Percentiles rank a stretch among this genome's conserved stretches.
Conservation (phyloP, 2,113 vertebrate species). For the Colinus virginianus region DNA sequence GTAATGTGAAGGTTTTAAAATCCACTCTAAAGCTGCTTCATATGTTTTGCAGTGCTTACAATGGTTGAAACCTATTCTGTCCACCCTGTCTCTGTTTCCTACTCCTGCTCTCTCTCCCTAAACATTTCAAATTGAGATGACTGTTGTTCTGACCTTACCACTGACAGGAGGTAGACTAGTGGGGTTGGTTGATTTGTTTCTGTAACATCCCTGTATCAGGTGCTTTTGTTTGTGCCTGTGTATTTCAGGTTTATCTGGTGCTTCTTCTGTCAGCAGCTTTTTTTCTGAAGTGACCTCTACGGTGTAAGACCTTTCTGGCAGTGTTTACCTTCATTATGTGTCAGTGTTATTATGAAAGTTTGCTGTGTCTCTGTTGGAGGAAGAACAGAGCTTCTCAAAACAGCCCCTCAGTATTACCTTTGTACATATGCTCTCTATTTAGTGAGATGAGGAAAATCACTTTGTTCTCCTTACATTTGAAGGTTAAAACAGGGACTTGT, state of each 20-base stretch:
- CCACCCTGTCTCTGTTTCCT: background rate
- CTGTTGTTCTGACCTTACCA: background rate
- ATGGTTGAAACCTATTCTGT: background rate
- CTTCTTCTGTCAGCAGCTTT: background rate
- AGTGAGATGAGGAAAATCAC: constrained; percentile 74
- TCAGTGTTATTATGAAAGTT: constrained; percentile 50
- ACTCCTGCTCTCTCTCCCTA: fast-evolving
- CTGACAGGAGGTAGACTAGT: background rate
- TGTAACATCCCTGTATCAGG: background rate
- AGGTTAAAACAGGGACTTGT: constrained; percentile 78
- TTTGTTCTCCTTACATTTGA: constrained; percentile 72
- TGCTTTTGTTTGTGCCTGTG: background rate
- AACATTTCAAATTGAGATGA: background rate
- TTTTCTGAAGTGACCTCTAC: constrained; percentile 47
- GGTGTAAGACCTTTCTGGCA: constrained; percentile 25
- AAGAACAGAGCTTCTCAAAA: constrained; percentile 60
- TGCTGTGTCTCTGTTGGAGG: constrained; percentile 51
- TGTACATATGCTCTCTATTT: constrained; percentile 81
- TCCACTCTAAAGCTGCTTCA: background rate
- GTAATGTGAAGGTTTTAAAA: background rate
- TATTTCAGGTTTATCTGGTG: background rate
- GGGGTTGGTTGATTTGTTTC: background rate
- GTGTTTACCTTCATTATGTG: background rate
- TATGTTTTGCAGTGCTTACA: background rate
- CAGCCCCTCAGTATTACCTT: constrained; percentile 68